Evolutionary conservation across 2,797 vertebrate genomes (phyloP).

Genomic region (Tinamus major): DNA sequence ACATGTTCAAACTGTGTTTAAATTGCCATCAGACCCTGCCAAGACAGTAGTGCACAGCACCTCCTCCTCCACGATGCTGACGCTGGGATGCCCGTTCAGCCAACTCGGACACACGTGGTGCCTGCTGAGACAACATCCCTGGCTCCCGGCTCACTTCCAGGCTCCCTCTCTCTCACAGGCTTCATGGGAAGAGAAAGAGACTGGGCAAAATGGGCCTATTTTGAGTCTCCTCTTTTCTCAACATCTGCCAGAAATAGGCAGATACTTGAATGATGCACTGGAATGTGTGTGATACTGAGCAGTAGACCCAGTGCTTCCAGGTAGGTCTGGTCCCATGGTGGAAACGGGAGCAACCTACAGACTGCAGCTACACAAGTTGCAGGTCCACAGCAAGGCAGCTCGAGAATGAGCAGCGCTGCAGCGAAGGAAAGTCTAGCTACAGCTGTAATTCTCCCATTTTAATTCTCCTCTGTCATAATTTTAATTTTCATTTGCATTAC

Average conservation of each 20-base stretch:
- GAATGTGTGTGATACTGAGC: background rate
- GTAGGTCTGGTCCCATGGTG: background rate
- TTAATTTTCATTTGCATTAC: background rate
- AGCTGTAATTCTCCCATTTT: background rate
- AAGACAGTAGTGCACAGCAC: background rate
- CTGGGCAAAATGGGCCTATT: accelerated
- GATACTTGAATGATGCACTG: background rate
- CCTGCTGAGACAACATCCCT: background rate
- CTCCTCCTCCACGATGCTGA: background rate
- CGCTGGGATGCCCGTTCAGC: background rate
- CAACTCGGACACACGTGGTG: background rate
- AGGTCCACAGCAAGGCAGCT: background rate
- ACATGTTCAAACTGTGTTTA: background rate
- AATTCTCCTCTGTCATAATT: background rate
- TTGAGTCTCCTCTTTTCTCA: background rate
- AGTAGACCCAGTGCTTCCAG: background rate
- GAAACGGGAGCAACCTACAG: background rate
- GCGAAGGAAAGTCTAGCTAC: background rate
- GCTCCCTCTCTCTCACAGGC: background rate
- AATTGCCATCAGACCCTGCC: background rate
- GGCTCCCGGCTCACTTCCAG: background rate
- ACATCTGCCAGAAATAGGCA: background rate
- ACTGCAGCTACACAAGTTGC: background rate
- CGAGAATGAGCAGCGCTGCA: background rate
- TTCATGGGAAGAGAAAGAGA: background rate